Conservation (phyloP, 2,797 vertebrate genomes). For the Poeciliopsis paucimaculata region DNA sequence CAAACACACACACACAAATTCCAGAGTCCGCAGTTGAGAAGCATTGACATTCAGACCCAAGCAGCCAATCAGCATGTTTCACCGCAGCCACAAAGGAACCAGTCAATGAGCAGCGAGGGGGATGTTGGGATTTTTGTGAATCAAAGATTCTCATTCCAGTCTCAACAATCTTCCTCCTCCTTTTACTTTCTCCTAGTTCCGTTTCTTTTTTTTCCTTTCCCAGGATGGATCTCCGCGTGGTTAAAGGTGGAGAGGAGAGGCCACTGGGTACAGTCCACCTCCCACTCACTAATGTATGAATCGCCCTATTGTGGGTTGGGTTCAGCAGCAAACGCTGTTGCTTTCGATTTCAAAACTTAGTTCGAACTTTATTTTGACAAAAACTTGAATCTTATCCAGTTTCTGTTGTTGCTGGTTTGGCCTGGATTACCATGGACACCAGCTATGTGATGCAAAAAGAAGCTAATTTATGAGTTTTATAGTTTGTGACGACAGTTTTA, state of each 20-base stretch:
- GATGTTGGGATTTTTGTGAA: conserved; percentile 67
- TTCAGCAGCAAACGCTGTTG: conserved; percentile 32
- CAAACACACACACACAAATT: conserved; percentile 60
- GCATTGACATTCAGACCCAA: conserved; percentile 68
- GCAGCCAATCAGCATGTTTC: conserved; percentile 56
- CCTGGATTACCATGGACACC: not conserved
- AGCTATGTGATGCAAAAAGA: not conserved
- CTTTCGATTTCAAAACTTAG: conserved; percentile 23
- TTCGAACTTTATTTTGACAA: conserved; percentile 40
- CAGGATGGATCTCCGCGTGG: conserved; percentile 47
- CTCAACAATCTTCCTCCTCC: conserved; percentile 48
- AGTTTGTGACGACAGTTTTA: not conserved
- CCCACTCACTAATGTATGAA: conserved; percentile 62
- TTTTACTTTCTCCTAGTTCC: conserved; percentile 20
- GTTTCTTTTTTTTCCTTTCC: conserved; percentile 33
- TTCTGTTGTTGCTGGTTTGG: conserved; percentile 12
- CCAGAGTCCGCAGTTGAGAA: conserved; percentile 58
- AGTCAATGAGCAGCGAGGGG: conserved; percentile 66
- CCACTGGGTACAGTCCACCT: conserved; percentile 45
- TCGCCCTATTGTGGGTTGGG: conserved; percentile 56
- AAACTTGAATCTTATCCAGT: conserved; percentile 1
- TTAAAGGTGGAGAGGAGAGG: conserved; percentile 58
- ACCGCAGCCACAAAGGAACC: conserved; percentile 58
- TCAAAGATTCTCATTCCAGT: conserved; percentile 61
- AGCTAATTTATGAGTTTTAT: not conserved